phyloP scores from a whole-genome alignment of 2,113 vertebrate species.

The Xiphophorus maculatus region DNA sequence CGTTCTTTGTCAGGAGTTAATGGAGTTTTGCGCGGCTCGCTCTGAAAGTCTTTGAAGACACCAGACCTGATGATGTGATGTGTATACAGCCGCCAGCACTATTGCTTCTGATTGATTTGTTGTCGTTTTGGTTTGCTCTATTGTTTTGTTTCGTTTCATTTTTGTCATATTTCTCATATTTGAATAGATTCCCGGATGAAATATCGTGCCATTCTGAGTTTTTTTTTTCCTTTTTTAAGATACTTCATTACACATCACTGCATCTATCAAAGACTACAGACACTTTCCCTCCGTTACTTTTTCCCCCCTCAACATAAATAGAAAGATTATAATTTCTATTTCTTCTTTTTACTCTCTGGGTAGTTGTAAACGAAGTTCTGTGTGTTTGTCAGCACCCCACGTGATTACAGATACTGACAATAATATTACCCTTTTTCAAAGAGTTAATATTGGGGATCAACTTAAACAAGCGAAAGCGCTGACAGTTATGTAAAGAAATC shows the following conservation, averaged over 20 bases:
- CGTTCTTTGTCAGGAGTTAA: constrained; percentile 99
- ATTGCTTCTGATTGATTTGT: constrained; percentile 92
- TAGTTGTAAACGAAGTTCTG: constrained; percentile 26
- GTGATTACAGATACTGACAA: neutral
- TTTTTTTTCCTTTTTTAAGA: constrained; percentile 14
- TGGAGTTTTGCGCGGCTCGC: constrained; percentile 94
- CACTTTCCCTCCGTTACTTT: constrained; percentile 36
- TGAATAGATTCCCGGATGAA: constrained; percentile 62
- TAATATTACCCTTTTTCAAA: neutral
- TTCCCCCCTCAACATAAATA: constrained; percentile 14
- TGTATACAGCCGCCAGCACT: constrained; percentile 97
- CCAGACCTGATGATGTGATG: constrained; percentile 98
- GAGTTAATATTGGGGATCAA: neutral
- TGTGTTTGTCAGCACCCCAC: constrained; percentile 5
- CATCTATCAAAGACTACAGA: constrained; percentile 43
- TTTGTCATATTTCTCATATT: constrained; percentile 60
- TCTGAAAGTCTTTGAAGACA: constrained; percentile 99
- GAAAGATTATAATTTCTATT: neutral
- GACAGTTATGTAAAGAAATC: too few relatives aligned
- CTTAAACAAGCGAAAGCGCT: neutral
- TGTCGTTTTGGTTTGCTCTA: constrained; percentile 73
- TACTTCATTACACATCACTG: constrained; percentile 62
- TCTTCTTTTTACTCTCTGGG: neutral
- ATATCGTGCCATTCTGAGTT: constrained; percentile 23
- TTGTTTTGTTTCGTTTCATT: constrained; percentile 66